phyloP scores from a whole-genome alignment of 2,888 invertebrate genomes.

The Brenthis daphne region DNA sequence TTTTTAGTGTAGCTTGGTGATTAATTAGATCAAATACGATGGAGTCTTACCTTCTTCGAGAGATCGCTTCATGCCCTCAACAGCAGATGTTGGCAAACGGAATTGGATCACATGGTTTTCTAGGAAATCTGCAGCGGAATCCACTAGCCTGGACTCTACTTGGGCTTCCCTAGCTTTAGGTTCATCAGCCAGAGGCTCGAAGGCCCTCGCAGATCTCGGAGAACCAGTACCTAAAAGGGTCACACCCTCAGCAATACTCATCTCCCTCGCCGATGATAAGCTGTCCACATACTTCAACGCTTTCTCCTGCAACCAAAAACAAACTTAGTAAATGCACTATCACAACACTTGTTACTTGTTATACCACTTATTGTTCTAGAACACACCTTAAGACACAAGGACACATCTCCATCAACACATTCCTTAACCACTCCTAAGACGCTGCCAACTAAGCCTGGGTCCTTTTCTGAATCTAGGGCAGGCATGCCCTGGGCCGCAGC shows the following conservation, averaged over 20 bases:
- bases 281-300: conserved; percentile 87
- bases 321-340: conserved; percentile 49
- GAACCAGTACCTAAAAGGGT: conserved; percentile 75
- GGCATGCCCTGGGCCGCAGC: conserved; percentile 77
- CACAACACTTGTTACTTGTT: conserved; percentile 44
- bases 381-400: conserved; percentile 87
- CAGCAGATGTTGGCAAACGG: conserved; percentile 87
- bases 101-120: conserved; percentile 91
- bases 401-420: conserved; percentile 86
- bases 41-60: conserved; percentile 88
- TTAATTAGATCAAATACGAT: background rate
- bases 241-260: conserved; percentile 83
- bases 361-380: conserved; percentile 6
- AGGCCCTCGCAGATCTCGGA: conserved; percentile 82
- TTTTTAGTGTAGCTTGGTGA: background rate
- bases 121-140: conserved; percentile 89
- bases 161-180: conserved; percentile 87
- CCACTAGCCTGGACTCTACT: conserved; percentile 88
- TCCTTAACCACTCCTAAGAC: conserved; percentile 86
- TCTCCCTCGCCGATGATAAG: conserved; percentile 77
- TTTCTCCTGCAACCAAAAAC: conserved; percentile 85
- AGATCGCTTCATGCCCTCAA: conserved; percentile 89
- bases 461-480: conserved; percentile 78
- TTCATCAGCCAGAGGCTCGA: conserved; percentile 87
- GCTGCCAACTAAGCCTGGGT: conserved; percentile 63